Base-by-base conservation (phyloP, 2,797 vertebrate species). In the Pangasius krempfi region DNA sequence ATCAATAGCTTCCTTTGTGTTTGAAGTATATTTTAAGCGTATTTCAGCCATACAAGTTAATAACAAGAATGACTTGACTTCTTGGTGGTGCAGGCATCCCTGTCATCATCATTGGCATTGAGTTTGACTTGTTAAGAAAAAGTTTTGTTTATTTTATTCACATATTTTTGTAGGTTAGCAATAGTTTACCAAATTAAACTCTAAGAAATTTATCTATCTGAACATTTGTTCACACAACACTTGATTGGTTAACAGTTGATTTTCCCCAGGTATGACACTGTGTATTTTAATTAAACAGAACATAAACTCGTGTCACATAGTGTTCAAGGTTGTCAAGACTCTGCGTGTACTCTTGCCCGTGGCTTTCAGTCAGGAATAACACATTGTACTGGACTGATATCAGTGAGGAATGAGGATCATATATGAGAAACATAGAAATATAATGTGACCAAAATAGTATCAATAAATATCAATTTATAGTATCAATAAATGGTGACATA, bases 311-410 rank as follows among this genome's bases (percentile, higher is more conserved):
- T 62, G 58, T 33, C 52, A 58, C 52, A 37, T 40, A 10, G 78
- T 22, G 30, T 56, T 58, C 30, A 0, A 82, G 13, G 5, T 82
- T 13, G 9, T 14, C 56, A 82, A 5, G 5, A n/a, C 58, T 16
- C 58, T 40, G 56, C 40, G 18, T 80, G 54, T 44, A 47, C 58
- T 64, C 58, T 62, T 40, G 56, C 37, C 25, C 27, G 20, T 40
- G 78, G 52, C 52, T 56, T 56, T 81, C 54, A 81, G 8, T 47
- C 58, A 30, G 76, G 22, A 44, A 56, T 88, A 87, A 88, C 30
- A 80, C n/a, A 37, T 12, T 82, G 79, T 40, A 25, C 58, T 68
- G 66, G 25, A 64, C 44, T 80, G n/a, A 33, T 80, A 80, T 80
- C 78, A 58, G 9, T 37, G n/a, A 56, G 78, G n/a, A 56, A 40